These are phyloP conservation scores for Zoanthus solanderi DNA, from an alignment of 92 coral and sea anemone genomes.

Conservation along the genomic window DNA sequence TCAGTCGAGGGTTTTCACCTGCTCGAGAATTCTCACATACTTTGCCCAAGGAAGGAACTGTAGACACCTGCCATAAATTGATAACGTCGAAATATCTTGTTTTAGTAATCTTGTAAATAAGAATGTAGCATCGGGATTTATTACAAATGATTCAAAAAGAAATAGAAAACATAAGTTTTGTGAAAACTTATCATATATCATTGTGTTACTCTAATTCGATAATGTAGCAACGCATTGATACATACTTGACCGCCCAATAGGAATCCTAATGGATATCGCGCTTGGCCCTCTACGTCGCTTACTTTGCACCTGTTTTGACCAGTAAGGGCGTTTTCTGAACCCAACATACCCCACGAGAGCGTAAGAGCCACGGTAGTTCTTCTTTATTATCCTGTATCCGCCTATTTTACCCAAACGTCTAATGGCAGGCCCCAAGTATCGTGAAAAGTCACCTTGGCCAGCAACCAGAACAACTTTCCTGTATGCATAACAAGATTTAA, in stretches of 20 bases:
- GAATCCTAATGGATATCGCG: slow-evolving; percentile 36
- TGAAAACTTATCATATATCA: too few species aligned
- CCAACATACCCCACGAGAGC: slow-evolving; percentile 57
- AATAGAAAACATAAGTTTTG: too few species aligned
- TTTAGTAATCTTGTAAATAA: too few species aligned
- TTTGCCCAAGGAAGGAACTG: too few species aligned
- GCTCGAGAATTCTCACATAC: too few species aligned
- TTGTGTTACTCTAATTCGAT: too few species aligned
- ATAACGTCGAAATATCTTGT: too few species aligned
- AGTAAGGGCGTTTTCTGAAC: slow-evolving; percentile 36
- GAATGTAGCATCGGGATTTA: too few species aligned
- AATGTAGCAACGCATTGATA: not conserved
- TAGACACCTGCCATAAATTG: too few species aligned
- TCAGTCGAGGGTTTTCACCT: too few species aligned
- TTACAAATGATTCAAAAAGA: too few species aligned
- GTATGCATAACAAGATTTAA: too few species aligned
- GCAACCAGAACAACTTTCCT: slow-evolving; percentile 54
- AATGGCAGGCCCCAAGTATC: slow-evolving; percentile 29
- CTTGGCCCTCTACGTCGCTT: slow-evolving; percentile 46
- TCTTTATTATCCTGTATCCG: slow-evolving; percentile 28
- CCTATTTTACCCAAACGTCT: slow-evolving; percentile 22
- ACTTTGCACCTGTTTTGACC: slow-evolving; percentile 51
- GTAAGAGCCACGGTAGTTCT: slow-evolving; percentile 53
- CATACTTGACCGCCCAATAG: slow-evolving; percentile 14
- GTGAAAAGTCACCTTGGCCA: slow-evolving; percentile 48